Percentiles rank a stretch among this genome's conserved stretches.
Evolutionary conservation across 2,797 vertebrate genomes (phyloP).

Genomic region (Setipinna tenuifilis): DNA sequence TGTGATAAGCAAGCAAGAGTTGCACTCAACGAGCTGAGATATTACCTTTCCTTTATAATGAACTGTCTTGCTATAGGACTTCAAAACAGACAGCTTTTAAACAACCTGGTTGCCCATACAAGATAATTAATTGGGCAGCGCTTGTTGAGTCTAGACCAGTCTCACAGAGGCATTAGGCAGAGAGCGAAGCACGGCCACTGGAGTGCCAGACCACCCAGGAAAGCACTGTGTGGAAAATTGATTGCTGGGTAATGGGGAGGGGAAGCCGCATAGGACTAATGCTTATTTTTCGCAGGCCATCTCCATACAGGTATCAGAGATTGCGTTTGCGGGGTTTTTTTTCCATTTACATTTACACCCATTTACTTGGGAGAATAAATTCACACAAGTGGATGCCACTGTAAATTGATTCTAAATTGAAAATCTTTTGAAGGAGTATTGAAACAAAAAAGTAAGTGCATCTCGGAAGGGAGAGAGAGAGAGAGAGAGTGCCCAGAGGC

Average conservation of each 20-base stretch:
- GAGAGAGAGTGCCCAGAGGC: background rate
- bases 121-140: background rate
- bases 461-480: background rate
- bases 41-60: constrained; percentile 12
- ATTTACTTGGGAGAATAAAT: background rate
- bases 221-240: background rate
- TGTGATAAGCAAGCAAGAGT: background rate
- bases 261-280: background rate
- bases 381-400: background rate
- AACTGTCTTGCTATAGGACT: background rate
- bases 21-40: constrained; percentile 24
- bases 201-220: background rate
- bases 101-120: background rate
- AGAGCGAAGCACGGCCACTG: background rate
- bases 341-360: constrained; percentile 27
- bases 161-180: background rate
- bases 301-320: background rate
- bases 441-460: background rate
- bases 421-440: constrained; percentile 8
- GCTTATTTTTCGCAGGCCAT: background rate
- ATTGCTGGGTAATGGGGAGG: background rate
- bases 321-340: background rate
- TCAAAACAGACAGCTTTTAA: constrained; percentile 12
- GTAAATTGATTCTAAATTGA: constrained; percentile 25
- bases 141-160: background rate